A percentile compares a stretch with the other conserved stretches of the same genome.
These are phyloP conservation scores for Acrossocheilus fasciatus DNA, from an alignment of 2,797 vertebrate species.

Conservation along the genomic window DNA sequence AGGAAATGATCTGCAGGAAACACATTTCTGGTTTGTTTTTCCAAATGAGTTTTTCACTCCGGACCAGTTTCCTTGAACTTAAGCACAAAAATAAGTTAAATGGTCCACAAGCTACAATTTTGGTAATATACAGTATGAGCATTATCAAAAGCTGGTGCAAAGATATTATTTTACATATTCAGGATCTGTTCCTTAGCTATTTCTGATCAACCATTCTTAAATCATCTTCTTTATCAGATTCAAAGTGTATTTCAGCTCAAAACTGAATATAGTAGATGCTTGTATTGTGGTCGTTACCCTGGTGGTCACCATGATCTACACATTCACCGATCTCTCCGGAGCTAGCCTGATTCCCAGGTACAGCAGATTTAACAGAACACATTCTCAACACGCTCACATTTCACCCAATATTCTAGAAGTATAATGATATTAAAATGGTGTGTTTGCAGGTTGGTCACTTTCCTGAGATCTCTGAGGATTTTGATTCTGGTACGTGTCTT, in stretches of 20 bases:
- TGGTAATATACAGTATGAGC: background rate
- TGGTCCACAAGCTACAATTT: background rate
- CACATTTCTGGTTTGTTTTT: constrained; percentile 15
- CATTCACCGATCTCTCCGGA: constrained; percentile 77
- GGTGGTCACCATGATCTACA: constrained; percentile 83
- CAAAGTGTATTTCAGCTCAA: constrained; percentile 85
- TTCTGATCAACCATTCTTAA: background rate
- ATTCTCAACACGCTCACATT: background rate
- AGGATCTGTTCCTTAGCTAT: background rate
- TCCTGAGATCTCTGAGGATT: constrained; percentile 86
- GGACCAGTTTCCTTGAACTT: background rate
- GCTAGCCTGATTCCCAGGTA: constrained; percentile 87
- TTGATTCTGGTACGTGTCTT: constrained; percentile 89
- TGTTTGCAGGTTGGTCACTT: constrained; percentile 78
- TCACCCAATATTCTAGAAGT: background rate
- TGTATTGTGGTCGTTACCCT: constrained; percentile 84
- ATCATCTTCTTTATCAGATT: constrained; percentile 76
- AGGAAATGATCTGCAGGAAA: constrained; percentile 37
- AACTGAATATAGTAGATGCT: constrained; percentile 87
- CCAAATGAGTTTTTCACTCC: constrained; percentile 1
- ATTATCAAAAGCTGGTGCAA: background rate
- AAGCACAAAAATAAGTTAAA: background rate
- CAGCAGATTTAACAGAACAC: background rate
- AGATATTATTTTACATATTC: background rate
- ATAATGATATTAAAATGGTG: background rate